phyloP scores from a whole-genome alignment of 2,888 invertebrate species.

The Tachina grossa region DNA sequence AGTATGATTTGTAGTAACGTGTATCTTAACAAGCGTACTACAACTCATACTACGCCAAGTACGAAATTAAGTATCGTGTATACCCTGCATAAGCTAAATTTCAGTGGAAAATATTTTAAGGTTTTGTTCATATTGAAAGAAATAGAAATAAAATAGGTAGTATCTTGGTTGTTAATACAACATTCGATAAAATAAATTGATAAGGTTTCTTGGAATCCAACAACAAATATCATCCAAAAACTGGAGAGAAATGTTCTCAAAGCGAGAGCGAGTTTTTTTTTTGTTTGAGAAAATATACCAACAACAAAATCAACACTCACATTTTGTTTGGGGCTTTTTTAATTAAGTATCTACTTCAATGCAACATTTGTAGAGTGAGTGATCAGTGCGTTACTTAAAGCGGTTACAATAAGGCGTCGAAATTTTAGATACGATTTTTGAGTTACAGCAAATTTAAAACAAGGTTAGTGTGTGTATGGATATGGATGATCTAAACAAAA shows the following conservation, averaged over 20 bases:
- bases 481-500: slow-evolving; percentile 42
- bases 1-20: no score
- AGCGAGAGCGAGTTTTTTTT: background rate
- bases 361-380: slow-evolving; percentile 19
- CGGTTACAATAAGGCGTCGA: slow-evolving; percentile 56
- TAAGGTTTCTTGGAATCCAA: slow-evolving; percentile 14
- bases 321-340: slow-evolving; percentile 13
- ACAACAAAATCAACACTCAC: background rate
- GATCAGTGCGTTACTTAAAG: slow-evolving; percentile 56
- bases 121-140: no score
- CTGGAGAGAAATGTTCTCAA: background rate
- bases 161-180: slow-evolving; percentile 1
- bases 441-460: slow-evolving; percentile 5
- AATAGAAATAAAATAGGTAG: no score
- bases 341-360: slow-evolving; percentile 36
- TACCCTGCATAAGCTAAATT: no score
- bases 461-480: slow-evolving; percentile 47
- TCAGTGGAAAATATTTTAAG: no score
- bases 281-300: background rate
- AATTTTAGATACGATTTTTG: background rate
- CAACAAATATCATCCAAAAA: background rate
- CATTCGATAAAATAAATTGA: slow-evolving; percentile 24
- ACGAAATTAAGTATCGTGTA: no score
- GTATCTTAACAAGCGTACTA: no score
- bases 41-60: no score